Evolutionary conservation across 2,888 invertebrate genomes (phyloP).

Genomic region (Andrena hattorfiana): DNA sequence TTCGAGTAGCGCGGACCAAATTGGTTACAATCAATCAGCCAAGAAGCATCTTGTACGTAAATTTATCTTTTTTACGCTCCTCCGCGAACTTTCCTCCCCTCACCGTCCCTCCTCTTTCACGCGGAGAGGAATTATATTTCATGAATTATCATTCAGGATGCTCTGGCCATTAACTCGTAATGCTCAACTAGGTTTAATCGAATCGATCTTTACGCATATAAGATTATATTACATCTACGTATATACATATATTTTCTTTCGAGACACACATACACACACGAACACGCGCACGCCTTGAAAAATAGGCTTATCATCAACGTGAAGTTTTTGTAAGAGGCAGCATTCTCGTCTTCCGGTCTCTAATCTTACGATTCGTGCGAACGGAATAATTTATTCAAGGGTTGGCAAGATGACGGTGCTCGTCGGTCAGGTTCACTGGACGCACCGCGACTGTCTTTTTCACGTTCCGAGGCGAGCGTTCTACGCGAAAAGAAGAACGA

Average conservation of each 20-base stretch:
- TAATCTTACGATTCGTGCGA: slow-evolving; percentile 1
- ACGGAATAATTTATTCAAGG: neutral
- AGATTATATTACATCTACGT: slow-evolving; percentile 32
- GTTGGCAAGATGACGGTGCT: neutral
- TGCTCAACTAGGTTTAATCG: slow-evolving; percentile 83
- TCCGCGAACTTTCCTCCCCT: slow-evolving; percentile 2
- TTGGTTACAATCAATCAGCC: slow-evolving; percentile 84
- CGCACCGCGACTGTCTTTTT: too few species aligned
- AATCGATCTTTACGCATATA: slow-evolving; percentile 73
- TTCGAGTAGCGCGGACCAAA: slow-evolving; percentile 78
- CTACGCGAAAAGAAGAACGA: neutral
- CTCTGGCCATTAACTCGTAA: slow-evolving; percentile 82
- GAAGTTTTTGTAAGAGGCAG: slow-evolving; percentile 15
- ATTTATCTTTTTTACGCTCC: slow-evolving; percentile 31
- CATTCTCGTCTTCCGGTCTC: slow-evolving; percentile 28
- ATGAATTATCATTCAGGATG: slow-evolving; percentile 69
- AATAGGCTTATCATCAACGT: neutral
- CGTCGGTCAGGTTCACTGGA: neutral
- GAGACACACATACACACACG: too few species aligned
- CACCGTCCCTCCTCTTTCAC: neutral
- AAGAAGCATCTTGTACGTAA: slow-evolving; percentile 77
- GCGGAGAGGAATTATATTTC: neutral
- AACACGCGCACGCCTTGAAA: too few species aligned
- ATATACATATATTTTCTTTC: neutral
- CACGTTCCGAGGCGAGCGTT: too few species aligned